A percentile compares a stretch with the other conserved stretches of the same genome.
Conservation (phyloP, 1,140 invertebrate genomes). For the Drosophila seguyi region DNA sequence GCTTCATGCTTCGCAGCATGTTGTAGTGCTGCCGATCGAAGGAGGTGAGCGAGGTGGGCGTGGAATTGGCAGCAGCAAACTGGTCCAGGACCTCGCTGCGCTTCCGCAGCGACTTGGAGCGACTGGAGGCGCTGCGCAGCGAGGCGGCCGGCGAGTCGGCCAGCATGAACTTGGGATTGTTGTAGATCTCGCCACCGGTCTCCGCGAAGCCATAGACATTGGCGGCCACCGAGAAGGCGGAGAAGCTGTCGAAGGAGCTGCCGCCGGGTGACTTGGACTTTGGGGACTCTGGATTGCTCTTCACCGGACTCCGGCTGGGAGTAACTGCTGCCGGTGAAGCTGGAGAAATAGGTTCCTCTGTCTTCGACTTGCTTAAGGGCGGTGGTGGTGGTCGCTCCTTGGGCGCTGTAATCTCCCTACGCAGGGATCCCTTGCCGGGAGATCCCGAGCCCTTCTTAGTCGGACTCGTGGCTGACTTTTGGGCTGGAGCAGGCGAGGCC, state of each 20-base stretch:
- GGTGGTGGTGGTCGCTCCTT: constrained; percentile 73
- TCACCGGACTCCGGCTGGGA: background rate
- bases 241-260: constrained; percentile 51
- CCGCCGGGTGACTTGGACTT: constrained; percentile 45
- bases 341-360: background rate
- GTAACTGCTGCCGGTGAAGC: background rate
- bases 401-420: constrained; percentile 66
- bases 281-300: constrained; percentile 12
- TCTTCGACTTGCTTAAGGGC: constrained; percentile 43
- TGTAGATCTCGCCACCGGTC: constrained; percentile 82
- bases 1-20: constrained; percentile 85
- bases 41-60: constrained; percentile 68
- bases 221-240: constrained; percentile 65
- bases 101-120: constrained; percentile 63
- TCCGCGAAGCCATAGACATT: constrained; percentile 81
- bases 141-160: constrained; percentile 75
- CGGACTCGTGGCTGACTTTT: constrained; percentile 10
- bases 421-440: constrained; percentile 38
- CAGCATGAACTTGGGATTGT: constrained; percentile 83
- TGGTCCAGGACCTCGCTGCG: constrained; percentile 75
- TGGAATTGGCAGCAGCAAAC: constrained; percentile 76
- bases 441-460: constrained; percentile 46
- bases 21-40: constrained; percentile 79
- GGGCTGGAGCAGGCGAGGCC: background rate
- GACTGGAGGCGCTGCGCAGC: constrained; percentile 65